Evolutionary conservation across 2,888 invertebrate species (phyloP).

Genomic region (Meganola albula): DNA sequence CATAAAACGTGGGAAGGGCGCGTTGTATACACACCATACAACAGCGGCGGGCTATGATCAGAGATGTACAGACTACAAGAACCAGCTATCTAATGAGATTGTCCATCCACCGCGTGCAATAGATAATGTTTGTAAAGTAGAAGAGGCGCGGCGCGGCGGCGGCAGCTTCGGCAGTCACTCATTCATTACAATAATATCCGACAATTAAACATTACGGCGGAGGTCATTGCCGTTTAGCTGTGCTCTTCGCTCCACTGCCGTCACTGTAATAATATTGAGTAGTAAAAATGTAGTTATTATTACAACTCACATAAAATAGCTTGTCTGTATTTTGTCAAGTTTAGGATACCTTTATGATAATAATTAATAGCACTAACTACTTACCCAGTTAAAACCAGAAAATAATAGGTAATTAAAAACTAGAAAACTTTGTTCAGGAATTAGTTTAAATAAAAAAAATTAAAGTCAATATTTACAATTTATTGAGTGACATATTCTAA

Average conservation of each 20-base stretch:
- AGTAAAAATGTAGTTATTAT: too few species aligned
- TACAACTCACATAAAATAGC: too few species aligned
- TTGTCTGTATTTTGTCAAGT: too few species aligned
- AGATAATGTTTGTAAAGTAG: conserved; percentile 58
- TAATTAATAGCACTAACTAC: too few species aligned
- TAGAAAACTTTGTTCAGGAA: too few species aligned
- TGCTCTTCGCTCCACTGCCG: conserved; percentile 22
- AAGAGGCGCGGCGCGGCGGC: conserved; percentile 34
- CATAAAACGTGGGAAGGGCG: conserved; percentile 64
- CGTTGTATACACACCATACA: conserved; percentile 40
- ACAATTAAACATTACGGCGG: conserved; percentile 50
- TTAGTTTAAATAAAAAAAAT: too few species aligned
- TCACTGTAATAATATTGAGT: conserved; percentile 15
- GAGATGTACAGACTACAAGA: conserved; percentile 39
- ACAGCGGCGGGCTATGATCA: conserved; percentile 35
- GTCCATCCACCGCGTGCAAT: conserved; percentile 56
- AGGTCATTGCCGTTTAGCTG: conserved; percentile 53
- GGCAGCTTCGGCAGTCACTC: conserved; percentile 42
- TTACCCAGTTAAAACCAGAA: too few species aligned
- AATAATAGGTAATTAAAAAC: too few species aligned
- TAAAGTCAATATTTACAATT: conserved; percentile 60
- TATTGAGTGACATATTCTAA: conserved; percentile 27
- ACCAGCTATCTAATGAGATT: conserved; percentile 52
- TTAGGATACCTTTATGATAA: too few species aligned
- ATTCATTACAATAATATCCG: conserved; percentile 61